Evolutionary conservation across 2,888 invertebrate genomes (phyloP), one percentile per base, ranked within the genome.

Genomic region (Tetragonula carbonaria): DNA sequence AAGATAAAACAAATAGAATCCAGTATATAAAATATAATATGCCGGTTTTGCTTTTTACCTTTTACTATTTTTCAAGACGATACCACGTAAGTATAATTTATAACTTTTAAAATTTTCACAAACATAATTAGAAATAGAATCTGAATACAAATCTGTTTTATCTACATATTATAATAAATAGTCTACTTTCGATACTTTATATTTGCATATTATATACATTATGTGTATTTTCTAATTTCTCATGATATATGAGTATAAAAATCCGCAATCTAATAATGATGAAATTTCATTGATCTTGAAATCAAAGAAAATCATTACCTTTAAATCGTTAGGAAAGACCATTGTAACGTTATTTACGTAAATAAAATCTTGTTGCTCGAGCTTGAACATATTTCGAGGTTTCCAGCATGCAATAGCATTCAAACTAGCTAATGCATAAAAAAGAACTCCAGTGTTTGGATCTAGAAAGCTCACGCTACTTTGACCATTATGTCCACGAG

Each of bases 371-470:
- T 97, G 97, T 14, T 97, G 96, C 86, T 96, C 96, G 94, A 96
- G 96, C 8, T 95, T 96, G 91, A 97, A 97, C 67, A 96, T 96
- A 88, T 96, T 96, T 0, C 96, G 96, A 0, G 97, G 97, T 89
- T 96, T 96, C 97, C 97, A 97, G 91, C 97, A 97, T 0, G 97
- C 97, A 0, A 97, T 96, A 0, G 97, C 97, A 91, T 97, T 97
- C 28, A 97, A 93, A 91, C 97, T 97, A 0, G 97, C 96, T 76
- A 97, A 93, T 0, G 97, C 96, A 92, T 97, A 97, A 93, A 97
- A 97, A 0, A 97, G 93, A 0, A 97, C 97, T 0, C 97, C 97
- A 0, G 97, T 96, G 85, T 96, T 95, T 38, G 96, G 96, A 86
- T 97, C 97, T 1, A 97, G 92, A 91, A 97, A 97, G 0, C 97